Conservation (phyloP, 2,113 vertebrate species). For the Podiceps cristatus region DNA sequence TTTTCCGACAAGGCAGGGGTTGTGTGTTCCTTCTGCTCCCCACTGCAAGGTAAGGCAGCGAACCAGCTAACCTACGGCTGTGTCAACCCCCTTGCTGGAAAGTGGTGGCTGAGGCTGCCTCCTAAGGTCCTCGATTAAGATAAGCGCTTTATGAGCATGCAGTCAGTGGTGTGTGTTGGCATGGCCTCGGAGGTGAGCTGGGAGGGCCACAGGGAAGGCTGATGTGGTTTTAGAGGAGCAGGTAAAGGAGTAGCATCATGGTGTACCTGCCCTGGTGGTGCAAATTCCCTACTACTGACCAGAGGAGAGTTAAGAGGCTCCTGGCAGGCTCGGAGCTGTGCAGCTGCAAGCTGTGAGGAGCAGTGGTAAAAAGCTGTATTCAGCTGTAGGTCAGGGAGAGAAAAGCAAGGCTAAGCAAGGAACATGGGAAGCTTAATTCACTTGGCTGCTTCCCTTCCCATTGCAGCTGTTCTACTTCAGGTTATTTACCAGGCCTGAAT, state of each 20-base stretch:
- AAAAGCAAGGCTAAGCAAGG: constrained; percentile 25
- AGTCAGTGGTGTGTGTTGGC: background rate
- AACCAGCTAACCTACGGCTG: background rate
- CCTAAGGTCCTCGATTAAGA: background rate
- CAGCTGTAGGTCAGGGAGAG: constrained; percentile 7
- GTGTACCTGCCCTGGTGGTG: background rate
- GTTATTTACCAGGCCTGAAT: constrained; percentile 55
- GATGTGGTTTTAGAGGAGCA: background rate
- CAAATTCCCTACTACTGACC: background rate
- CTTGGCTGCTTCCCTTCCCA: constrained; percentile 7
- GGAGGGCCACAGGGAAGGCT: background rate
- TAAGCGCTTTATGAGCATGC: background rate
- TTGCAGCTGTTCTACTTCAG: constrained; percentile 57
- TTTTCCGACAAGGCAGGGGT: background rate
- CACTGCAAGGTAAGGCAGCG: background rate
- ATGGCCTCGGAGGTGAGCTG: background rate
- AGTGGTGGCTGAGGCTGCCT: background rate
- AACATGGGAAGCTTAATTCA: constrained; percentile 43
- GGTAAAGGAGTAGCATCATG: background rate
- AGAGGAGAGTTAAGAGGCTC: background rate
- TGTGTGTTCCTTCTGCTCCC: background rate
- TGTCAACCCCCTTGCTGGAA: background rate
- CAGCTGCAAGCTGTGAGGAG: constrained; percentile 2
- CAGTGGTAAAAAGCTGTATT: background rate
- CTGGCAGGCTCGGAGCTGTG: background rate